A percentile compares a stretch with the other conserved stretches of the same genome.
Conservation (phyloP, 2,888 invertebrate genomes). For the Perizoma affinitatum region DNA sequence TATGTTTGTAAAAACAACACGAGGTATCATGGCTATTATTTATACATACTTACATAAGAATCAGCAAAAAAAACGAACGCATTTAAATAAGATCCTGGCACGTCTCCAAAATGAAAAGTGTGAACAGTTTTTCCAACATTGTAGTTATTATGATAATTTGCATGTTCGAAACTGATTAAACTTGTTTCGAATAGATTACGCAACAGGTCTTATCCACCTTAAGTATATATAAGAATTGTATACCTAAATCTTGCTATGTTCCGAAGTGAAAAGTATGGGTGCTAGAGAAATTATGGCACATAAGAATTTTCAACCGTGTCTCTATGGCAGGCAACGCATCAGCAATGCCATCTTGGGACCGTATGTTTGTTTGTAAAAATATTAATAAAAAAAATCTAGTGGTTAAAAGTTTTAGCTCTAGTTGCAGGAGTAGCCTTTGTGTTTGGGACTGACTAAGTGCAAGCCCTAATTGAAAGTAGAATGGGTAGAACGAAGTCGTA, state of each 20-base stretch:
- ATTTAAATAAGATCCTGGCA: constrained; percentile 30
- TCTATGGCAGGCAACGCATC: too few species aligned
- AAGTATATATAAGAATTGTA: too few species aligned
- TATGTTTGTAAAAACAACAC: constrained; percentile 5
- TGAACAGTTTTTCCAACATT: constrained; percentile 32
- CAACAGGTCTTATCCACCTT: background rate
- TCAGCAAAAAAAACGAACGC: background rate
- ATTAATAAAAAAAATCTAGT: too few species aligned
- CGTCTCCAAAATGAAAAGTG: constrained; percentile 29
- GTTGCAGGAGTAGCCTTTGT: too few species aligned
- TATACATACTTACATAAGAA: background rate
- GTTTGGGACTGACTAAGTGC: too few species aligned
- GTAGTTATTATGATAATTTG: constrained; percentile 9
- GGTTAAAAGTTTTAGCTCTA: too few species aligned
- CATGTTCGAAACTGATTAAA: too few species aligned
- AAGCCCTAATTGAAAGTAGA: background rate
- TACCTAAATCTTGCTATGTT: background rate
- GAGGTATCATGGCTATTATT: constrained; percentile 1
- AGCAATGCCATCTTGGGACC: too few species aligned
- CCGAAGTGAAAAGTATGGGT: background rate
- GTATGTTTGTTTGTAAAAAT: too few species aligned
- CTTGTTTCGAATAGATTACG: background rate
- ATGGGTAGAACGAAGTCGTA: background rate
- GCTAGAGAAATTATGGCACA: too few species aligned
- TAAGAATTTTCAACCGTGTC: too few species aligned